Evolutionary conservation across 2,888 invertebrate genomes (phyloP).

Genomic region (Melanostoma mellinum): DNA sequence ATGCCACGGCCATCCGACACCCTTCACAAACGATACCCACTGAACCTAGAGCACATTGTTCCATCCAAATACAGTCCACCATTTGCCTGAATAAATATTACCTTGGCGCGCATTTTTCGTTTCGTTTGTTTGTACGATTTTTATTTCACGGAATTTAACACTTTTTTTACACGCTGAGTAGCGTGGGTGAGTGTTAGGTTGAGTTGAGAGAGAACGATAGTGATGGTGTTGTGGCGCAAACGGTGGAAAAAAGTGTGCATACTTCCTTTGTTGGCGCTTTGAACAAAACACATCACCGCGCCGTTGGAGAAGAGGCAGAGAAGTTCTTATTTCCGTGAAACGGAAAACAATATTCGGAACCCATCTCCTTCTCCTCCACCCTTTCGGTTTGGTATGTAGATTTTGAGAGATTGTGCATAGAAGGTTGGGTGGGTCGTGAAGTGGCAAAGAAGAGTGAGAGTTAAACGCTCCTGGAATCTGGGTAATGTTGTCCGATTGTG

Average conservation of each 20-base stretch:
- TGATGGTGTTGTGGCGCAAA: constrained; percentile 1
- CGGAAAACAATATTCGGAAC: constrained; percentile 62
- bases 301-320: constrained; percentile 43
- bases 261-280: constrained; percentile 65
- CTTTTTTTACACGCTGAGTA: constrained; percentile 18
- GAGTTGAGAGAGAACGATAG: constrained; percentile 3
- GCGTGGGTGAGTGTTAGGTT: neutral
- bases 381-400: constrained; percentile 28
- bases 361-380: constrained; percentile 7
- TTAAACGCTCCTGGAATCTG: constrained; percentile 56
- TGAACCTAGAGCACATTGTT: constrained; percentile 30
- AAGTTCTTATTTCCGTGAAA: constrained; percentile 64
- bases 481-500: constrained; percentile 64
- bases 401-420: constrained; percentile 36
- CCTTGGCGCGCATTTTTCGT: constrained; percentile 54
- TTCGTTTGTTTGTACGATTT: constrained; percentile 23
- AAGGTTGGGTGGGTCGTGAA: constrained; percentile 31
- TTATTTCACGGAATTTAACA: constrained; percentile 44
- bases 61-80: constrained; percentile 49
- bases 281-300: constrained; percentile 32
- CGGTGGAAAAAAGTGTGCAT: constrained; percentile 45
- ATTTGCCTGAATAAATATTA: constrained; percentile 59
- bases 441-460: constrained; percentile 43
- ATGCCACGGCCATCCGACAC: neutral
- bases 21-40: constrained; percentile 4